These are phyloP conservation scores for Drosophila lacteicornis DNA, from an alignment of 1,140 invertebrate species.

Conservation along the genomic window DNA sequence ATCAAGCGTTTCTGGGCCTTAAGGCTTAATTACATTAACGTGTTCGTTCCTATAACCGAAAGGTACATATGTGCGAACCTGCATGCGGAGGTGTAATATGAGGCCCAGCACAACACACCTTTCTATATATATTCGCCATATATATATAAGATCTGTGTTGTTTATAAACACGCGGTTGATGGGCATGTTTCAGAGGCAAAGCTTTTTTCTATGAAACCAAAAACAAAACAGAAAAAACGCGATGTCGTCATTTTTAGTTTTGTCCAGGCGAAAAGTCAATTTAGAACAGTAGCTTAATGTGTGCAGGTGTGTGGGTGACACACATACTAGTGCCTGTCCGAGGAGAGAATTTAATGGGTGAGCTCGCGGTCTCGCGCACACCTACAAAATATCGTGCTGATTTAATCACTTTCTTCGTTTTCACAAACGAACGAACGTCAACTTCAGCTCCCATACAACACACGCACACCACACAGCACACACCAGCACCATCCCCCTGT, in stretches of 20 bases:
- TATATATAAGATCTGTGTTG: conserved; percentile 50
- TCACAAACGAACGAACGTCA: conserved; percentile 77
- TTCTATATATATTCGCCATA: conserved; percentile 34
- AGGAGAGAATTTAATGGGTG: conserved; percentile 72
- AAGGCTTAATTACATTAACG: conserved; percentile 47
- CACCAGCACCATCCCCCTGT: conserved; percentile 20
- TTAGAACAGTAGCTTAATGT: conserved; percentile 60
- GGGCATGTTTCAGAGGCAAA: conserved; percentile 44
- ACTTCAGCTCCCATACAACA: conserved; percentile 72
- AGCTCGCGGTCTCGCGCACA: conserved; percentile 69
- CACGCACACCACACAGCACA: conserved; percentile 47
- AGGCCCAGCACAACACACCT: conserved; percentile 46
- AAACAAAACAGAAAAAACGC: conserved; percentile 43
- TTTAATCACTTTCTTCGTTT: conserved; percentile 82
- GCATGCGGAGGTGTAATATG: conserved; percentile 43
- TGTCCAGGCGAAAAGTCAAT: conserved; percentile 80
- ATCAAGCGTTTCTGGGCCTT: conserved; percentile 15
- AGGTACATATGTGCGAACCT: conserved; percentile 31
- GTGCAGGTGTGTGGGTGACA: conserved; percentile 33
- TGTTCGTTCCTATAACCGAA: conserved; percentile 40
- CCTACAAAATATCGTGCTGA: conserved; percentile 83
- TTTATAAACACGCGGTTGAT: conserved; percentile 57
- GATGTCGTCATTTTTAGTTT: conserved; percentile 81
- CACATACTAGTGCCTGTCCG: conserved; percentile 32
- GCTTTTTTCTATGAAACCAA: conserved; percentile 35